Percentiles rank a stretch among this genome's conserved stretches.
Evolutionary conservation across 2,888 invertebrate genomes (phyloP).

Genomic region (Drosophila subquinaria): DNA sequence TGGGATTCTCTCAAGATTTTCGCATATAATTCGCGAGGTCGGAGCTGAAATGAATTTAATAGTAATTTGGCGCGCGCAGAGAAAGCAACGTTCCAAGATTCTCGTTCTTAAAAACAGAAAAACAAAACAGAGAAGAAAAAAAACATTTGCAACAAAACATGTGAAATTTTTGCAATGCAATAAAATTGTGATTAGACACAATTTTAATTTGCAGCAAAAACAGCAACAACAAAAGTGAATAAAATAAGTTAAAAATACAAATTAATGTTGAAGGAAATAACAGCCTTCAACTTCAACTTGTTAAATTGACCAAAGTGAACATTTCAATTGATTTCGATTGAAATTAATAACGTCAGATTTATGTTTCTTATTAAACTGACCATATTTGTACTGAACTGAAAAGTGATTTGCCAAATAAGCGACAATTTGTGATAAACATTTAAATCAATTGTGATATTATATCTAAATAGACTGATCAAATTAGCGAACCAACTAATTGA

Average conservation of each 20-base stretch:
- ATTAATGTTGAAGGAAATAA: constrained; percentile 2
- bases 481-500: constrained; percentile 16
- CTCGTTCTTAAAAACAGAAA: constrained; percentile 33
- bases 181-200: constrained; percentile 57
- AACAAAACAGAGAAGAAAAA: too few relatives aligned
- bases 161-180: constrained; percentile 36
- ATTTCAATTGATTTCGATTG: constrained; percentile 65
- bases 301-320: constrained; percentile 31
- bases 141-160: constrained; percentile 29
- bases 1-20: constrained; percentile 54
- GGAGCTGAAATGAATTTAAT: constrained; percentile 81
- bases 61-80: constrained; percentile 79
- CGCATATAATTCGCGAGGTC: constrained; percentile 84
- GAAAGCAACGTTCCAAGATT: constrained; percentile 70
- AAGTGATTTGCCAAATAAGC: constrained; percentile 29
- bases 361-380: constrained; percentile 20
- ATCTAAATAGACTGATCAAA: constrained; percentile 62
- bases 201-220: constrained; percentile 28
- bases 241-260: constrained; percentile 13
- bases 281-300: constrained; percentile 35
- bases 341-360: constrained; percentile 56
- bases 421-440: constrained; percentile 56
- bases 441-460: constrained; percentile 64
- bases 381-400: constrained; percentile 12
- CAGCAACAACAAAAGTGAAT: constrained; percentile 9